Base-by-base conservation (phyloP, 1,140 invertebrate genomes). In the Meloidogyne chitwoodi region DNA sequence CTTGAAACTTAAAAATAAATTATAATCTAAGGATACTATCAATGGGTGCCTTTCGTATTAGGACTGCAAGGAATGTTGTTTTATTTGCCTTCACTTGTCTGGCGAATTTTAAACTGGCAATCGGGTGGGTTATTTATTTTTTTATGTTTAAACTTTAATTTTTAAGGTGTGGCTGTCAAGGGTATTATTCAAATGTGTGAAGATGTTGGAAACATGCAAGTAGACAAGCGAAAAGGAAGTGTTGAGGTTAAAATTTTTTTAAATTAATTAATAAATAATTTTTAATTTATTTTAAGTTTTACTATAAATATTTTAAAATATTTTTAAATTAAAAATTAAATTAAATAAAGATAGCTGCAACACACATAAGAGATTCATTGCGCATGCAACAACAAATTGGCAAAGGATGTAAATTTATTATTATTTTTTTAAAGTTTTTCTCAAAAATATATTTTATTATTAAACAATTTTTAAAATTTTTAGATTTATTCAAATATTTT, bases 21-120 rank as follows among this genome's bases (percentile, higher is more conserved):
- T 10, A 1, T 10, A 12, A 68, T 22, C 26, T 5, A 10, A 84
- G 81, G 82, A 14, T 89, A 89, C 77, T 89, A 89, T 75, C 89
- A 90, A 79, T 89, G 88, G 88, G 89, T 89, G 24, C 84, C 85
- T 11, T 87, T 89, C 77, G 84, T 89, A 61, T 77, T 89, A 5
- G 84, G 86, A 2, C 75, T 89, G 22, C 88, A 89, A 83, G 89
- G 90, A 12, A 92, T 90, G 75, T 74, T 89, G 27, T 90, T 90
- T 83, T 90, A 90, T 77, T 77, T 88, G 64, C 89, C 90, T 5
- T 85, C 88, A 11, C 87, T 88, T 26, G 73, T 90, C 31, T 90
- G 90, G 90, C 62, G 84, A 44, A 81, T 87, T 22, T 77, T 87
- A 8, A 87, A 86, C 66, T 86, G 86, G 83, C 85, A 86, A 65